Percentiles rank a stretch among this genome's conserved stretches.
These are phyloP conservation scores for Cordilura impudica DNA, from an alignment of 2,888 invertebrate species.

Conservation along the genomic window DNA sequence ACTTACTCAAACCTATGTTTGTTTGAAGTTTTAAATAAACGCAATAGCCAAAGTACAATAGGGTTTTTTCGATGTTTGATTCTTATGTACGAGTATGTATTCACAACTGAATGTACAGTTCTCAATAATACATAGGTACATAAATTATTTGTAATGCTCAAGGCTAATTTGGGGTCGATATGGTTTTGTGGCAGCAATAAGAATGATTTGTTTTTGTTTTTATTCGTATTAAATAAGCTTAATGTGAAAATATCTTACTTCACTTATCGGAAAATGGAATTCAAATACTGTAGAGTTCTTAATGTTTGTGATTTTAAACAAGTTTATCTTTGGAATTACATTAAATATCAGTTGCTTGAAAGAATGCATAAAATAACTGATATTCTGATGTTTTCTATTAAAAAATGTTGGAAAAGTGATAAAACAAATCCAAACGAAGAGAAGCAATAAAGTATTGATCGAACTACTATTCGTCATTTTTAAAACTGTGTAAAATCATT, in stretches of 20 bases:
- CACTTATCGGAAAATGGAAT: slow-evolving; percentile 27
- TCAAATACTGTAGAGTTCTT: no score
- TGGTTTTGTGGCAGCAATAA: slow-evolving; percentile 19
- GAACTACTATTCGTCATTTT: no score
- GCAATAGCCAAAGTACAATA: slow-evolving; percentile 16
- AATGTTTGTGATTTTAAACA: no score
- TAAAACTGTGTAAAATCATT: no score
- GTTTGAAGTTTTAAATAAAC: slow-evolving; percentile 45
- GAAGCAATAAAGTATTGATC: no score
- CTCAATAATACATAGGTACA: slow-evolving; percentile 13
- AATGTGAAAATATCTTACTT: not conserved
- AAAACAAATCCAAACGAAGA: no score
- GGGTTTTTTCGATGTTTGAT: slow-evolving; percentile 37
- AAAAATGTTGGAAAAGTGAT: no score
- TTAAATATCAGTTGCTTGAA: no score
- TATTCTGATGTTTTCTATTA: no score
- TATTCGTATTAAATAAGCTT: slow-evolving; percentile 9
- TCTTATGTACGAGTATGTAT: slow-evolving; percentile 1
- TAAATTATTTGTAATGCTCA: slow-evolving; percentile 53
- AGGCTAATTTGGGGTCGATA: slow-evolving; percentile 60
- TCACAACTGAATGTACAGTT: not conserved
- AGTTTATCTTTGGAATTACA: no score
- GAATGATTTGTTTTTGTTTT: slow-evolving; percentile 4
- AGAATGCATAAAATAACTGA: no score
- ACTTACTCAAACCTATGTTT: slow-evolving; percentile 45